A percentile compares a stretch with the other conserved stretches of the same genome.
Evolutionary conservation across 2,797 vertebrate genomes (phyloP).

Genomic region (Hylomyscus alleni): DNA sequence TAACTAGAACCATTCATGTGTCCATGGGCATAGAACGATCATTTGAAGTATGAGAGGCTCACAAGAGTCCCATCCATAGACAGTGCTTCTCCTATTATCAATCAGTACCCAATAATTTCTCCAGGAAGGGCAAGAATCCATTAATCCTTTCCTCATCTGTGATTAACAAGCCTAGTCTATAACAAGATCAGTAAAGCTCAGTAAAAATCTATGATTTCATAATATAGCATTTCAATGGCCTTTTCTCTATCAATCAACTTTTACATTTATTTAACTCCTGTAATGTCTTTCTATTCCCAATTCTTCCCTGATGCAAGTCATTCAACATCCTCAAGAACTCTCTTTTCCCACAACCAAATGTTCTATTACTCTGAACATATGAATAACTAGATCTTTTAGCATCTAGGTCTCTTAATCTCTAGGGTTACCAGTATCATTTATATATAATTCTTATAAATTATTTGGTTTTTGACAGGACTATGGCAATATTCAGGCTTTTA

Average conservation of each 20-base stretch:
- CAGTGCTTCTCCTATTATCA: neutral
- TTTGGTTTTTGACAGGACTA: constrained; percentile 51
- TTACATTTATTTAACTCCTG: neutral
- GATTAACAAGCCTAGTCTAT: neutral
- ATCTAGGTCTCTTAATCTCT: neutral
- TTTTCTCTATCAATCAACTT: neutral
- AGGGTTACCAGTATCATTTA: constrained; percentile 24
- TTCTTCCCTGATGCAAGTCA: constrained; percentile 11
- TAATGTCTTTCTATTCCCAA: constrained; percentile 43
- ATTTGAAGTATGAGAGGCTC: neutral
- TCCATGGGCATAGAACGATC: neutral
- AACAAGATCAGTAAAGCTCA: neutral
- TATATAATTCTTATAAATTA: constrained; percentile 55
- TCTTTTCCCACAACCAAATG: constrained; percentile 6
- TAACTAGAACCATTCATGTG: neutral
- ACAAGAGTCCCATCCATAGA: neutral
- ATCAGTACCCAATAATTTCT: neutral
- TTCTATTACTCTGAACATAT: neutral
- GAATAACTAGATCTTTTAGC: constrained; percentile 52
- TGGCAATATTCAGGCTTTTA: constrained; percentile 33
- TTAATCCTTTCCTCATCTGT: neutral
- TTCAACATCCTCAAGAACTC: constrained; percentile 7
- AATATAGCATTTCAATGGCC: neutral
- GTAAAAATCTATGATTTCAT: neutral
- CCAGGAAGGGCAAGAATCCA: neutral